phyloP scores from a whole-genome alignment of 2,113 vertebrate species.

The Plecotus auritus region DNA sequence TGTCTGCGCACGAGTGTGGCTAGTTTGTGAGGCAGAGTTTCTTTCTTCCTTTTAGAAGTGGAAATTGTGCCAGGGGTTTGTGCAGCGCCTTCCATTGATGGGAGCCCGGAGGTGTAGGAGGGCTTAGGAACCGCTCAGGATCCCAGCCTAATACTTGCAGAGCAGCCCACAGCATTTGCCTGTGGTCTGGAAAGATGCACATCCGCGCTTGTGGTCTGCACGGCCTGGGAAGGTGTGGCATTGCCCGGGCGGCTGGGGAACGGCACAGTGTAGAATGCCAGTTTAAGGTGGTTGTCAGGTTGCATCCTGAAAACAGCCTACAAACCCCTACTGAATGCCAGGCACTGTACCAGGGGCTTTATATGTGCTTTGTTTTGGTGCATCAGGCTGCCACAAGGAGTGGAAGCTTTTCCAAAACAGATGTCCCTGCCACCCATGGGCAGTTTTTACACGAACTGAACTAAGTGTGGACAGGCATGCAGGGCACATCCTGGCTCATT shows the following conservation, averaged over 20 bases:
- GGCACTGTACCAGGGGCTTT: neutral
- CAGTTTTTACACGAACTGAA: conserved; percentile 16
- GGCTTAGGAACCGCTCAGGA: conserved; percentile 24
- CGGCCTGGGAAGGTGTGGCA: neutral
- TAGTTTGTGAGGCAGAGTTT: conserved; percentile 46
- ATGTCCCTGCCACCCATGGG: conserved; percentile 35
- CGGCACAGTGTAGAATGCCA: neutral
- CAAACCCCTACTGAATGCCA: neutral
- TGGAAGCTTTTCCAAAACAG: conserved; percentile 27
- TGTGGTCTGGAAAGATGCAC: neutral
- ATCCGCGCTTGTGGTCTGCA: neutral
- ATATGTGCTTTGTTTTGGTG: neutral
- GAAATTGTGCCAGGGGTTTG: conserved; percentile 44
- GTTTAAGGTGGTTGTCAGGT: neutral
- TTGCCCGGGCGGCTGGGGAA: neutral
- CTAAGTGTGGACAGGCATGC: neutral
- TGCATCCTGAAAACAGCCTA: neutral
- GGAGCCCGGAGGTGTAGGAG: neutral
- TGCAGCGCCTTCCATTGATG: conserved; percentile 33
- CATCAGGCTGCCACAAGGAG: conserved; percentile 26
- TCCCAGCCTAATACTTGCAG: conserved; percentile 24
- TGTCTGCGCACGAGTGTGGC: conserved; percentile 6
- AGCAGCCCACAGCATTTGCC: neutral
- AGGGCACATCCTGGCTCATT: neutral
- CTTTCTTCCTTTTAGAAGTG: conserved; percentile 41